Evolutionary conservation across 2,888 invertebrate species (phyloP), one percentile per base, ranked within the genome.

Genomic region (Aethes cnicana): DNA sequence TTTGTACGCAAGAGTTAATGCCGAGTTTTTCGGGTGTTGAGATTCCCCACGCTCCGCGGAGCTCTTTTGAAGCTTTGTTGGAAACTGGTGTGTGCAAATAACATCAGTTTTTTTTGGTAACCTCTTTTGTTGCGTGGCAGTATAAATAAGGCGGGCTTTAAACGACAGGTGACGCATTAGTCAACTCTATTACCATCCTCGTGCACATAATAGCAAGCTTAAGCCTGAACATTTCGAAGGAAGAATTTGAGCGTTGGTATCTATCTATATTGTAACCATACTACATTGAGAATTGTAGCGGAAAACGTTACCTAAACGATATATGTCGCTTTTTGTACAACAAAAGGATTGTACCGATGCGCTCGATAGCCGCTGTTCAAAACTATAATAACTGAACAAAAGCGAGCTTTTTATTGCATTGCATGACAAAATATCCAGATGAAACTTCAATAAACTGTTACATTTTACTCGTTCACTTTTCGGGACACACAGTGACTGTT

Each of bases 1-100:
- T 59, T 64, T 56, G 63, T 59, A 54, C 43, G 55, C 46, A 55
- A 57, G 63, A 60, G 53, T 58, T 58, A 59, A 63, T 61, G 59
- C 55, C 41, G 33, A 46, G 21, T 49, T 52, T 39, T 52, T 54
- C 41, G 49, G 54, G 37, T 48, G 42, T 35, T 33, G 46, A 52
- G 52, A 46, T 46, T 44, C 23, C 12, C 25, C 25, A 14, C 16
- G 23, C 23, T 23, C 23, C 23, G 2, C 12, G 14, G n/a, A 25
- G 9, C 39, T 9, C 6, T 16, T 39, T 23, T 23, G 16, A 25
- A 16, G 25, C 9, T 39, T 37, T 36, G 14, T 37, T 12, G 12
- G 11, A n/a, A n/a, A n/a, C n/a, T 4, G 14, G 11, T 2, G n/a
- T 35, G 18, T 18, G 18, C 12, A 16, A 5, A 16, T 17, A 35